Percentiles rank a stretch among this genome's conserved stretches.
Evolutionary conservation across 2,888 invertebrate genomes (phyloP).

Genomic region (Lasioglossum malachurum): DNA sequence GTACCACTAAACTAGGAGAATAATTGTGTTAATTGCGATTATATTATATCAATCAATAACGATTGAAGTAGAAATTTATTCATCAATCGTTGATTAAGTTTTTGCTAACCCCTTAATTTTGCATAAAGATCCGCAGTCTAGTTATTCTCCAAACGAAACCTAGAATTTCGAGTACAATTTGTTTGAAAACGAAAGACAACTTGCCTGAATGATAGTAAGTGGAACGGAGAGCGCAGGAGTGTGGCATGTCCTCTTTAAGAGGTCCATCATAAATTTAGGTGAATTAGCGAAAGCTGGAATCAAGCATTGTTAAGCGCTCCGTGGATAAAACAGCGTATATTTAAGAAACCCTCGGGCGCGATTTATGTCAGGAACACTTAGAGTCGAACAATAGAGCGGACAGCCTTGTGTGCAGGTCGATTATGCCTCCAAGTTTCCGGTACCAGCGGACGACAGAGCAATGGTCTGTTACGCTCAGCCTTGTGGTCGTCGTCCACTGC

Average conservation of each 20-base stretch:
- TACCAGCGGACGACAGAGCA: background rate
- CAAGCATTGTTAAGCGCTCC: constrained; percentile 1
- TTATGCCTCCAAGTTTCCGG: constrained; percentile 9
- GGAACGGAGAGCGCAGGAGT: background rate
- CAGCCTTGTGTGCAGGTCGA: constrained; percentile 10
- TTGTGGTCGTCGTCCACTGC: background rate
- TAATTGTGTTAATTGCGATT: no score
- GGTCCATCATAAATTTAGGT: background rate
- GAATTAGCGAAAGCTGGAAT: background rate
- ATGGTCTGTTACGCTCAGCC: constrained; percentile 5
- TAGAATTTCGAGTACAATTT: background rate
- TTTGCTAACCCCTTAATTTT: no score
- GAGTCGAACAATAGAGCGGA: constrained; percentile 11
- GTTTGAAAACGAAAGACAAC: background rate
- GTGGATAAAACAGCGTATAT: constrained; percentile 1
- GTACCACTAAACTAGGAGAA: no score
- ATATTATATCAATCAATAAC: no score
- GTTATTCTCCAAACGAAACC: no score
- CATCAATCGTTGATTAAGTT: no score
- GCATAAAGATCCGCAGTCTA: no score
- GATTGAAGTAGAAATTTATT: no score
- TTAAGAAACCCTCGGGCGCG: constrained; percentile 1
- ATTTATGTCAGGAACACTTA: constrained; percentile 14
- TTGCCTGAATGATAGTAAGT: background rate
- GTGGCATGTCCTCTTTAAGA: background rate